These are phyloP conservation scores for Drosophila auraria DNA, from an alignment of 1,140 invertebrate genomes.

Conservation along the genomic window DNA sequence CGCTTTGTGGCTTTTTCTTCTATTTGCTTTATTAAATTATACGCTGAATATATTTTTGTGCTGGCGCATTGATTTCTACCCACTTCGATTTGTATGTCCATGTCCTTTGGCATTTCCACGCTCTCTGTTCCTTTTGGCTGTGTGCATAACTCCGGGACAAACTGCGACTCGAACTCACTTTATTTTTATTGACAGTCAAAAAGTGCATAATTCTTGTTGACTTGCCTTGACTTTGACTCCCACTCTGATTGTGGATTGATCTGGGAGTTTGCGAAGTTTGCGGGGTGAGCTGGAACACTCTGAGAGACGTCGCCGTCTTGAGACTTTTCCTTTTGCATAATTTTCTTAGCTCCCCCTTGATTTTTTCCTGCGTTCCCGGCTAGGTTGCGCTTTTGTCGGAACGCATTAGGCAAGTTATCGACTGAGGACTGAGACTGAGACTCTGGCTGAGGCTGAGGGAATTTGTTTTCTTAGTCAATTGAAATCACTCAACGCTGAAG, in stretches of 20 bases:
- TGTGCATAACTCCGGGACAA: slow-evolving; percentile 37
- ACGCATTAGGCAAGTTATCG: slow-evolving; percentile 65
- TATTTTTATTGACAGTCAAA: slow-evolving; percentile 83
- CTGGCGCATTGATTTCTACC: slow-evolving; percentile 79
- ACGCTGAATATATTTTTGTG: slow-evolving; percentile 83
- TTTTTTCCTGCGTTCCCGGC: slow-evolving; percentile 18
- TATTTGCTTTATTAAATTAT: slow-evolving; percentile 85
- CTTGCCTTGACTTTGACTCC: slow-evolving; percentile 61
- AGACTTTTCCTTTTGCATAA: slow-evolving; percentile 70
- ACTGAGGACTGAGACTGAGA: background rate
- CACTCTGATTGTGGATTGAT: slow-evolving; percentile 30
- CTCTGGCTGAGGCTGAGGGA: slow-evolving; percentile 29
- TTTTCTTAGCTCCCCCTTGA: slow-evolving; percentile 26
- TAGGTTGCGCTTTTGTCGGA: slow-evolving; percentile 74
- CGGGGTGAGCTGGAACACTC: slow-evolving; percentile 8
- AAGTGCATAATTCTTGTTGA: slow-evolving; percentile 83
- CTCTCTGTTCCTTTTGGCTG: slow-evolving; percentile 15
- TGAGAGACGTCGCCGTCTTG: slow-evolving; percentile 51
- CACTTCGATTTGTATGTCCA: slow-evolving; percentile 80
- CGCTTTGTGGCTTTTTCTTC: slow-evolving; percentile 56
- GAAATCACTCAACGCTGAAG: slow-evolving; percentile 75
- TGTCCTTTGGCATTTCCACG: slow-evolving; percentile 72
- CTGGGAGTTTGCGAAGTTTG: background rate
- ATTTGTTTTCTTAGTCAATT: slow-evolving; percentile 84
- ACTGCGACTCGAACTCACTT: slow-evolving; percentile 73